A percentile compares a stretch with the other conserved stretches of the same genome.
phyloP scores from a whole-genome alignment of 2,113 vertebrate genomes.

The Cyanoramphus novaezelandiae region DNA sequence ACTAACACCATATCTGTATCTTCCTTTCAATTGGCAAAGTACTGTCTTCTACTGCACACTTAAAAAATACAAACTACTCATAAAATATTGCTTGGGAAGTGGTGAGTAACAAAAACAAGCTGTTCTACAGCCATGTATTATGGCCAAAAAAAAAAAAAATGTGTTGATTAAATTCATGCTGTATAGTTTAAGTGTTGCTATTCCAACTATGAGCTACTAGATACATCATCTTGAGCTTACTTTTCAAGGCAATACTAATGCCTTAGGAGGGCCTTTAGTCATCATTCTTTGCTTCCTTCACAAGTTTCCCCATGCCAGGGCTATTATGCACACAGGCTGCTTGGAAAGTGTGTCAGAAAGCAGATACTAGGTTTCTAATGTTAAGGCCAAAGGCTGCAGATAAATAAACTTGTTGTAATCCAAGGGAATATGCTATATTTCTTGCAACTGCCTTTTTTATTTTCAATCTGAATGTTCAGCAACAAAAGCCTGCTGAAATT shows the following conservation, averaged over 20 bases:
- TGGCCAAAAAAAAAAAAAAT: not conserved
- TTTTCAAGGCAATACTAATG: conserved; percentile 23
- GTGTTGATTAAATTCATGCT: conserved; percentile 48
- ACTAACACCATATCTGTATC: not conserved
- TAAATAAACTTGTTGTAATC: not conserved
- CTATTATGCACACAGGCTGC: not conserved
- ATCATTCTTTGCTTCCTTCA: not conserved
- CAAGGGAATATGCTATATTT: not conserved
- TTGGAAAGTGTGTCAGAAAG: not conserved
- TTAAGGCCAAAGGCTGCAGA: conserved; percentile 5
- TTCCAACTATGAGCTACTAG: conserved; percentile 14
- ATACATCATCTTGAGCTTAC: conserved; percentile 12
- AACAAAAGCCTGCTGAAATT: conserved; percentile 26
- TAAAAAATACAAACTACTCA: not conserved
- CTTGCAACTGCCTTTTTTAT: conserved; percentile 27
- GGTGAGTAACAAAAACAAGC: not conserved
- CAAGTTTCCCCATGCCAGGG: not conserved
- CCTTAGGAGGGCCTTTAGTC: conserved; percentile 32
- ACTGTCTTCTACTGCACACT: not conserved
- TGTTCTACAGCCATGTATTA: not conserved
- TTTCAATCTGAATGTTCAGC: not conserved
- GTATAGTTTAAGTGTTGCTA: conserved; percentile 26
- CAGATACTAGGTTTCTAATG: not conserved
- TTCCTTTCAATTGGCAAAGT: not conserved
- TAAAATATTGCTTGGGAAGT: not conserved